A percentile compares a stretch with the other conserved stretches of the same genome.
Conservation (phyloP, 1,140 invertebrate species). For the Nephila pilipes region DNA sequence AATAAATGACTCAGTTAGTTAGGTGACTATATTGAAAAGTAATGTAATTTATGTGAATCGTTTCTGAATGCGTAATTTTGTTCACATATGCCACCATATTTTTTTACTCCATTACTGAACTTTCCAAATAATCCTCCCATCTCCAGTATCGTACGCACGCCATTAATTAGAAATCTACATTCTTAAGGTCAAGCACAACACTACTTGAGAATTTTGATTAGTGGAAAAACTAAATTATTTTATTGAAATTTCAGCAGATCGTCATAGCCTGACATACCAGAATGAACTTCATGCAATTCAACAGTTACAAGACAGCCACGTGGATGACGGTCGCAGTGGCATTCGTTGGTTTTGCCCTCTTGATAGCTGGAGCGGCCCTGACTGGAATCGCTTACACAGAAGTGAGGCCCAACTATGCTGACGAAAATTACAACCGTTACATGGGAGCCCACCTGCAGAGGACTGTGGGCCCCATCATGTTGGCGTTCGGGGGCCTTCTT, state of each 20-base stretch:
- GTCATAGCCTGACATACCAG: not conserved
- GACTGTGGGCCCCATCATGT: slow-evolving; percentile 78
- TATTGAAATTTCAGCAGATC: not conserved
- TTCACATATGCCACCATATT: too few relatives aligned
- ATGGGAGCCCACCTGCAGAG: slow-evolving; percentile 78
- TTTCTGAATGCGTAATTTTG: too few relatives aligned
- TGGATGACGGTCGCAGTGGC: slow-evolving; percentile 57
- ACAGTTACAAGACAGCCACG: slow-evolving; percentile 48
- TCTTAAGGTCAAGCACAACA: too few relatives aligned
- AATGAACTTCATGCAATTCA: slow-evolving; percentile 59
- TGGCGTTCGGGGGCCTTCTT: slow-evolving; percentile 74
- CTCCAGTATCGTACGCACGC: too few relatives aligned
- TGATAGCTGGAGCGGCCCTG: slow-evolving; percentile 78
- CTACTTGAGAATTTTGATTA: too few relatives aligned
- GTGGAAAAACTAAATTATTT: not conserved
- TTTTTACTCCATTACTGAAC: too few relatives aligned
- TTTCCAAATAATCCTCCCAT: too few relatives aligned
- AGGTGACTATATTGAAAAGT: too few relatives aligned
- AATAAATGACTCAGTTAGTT: too few relatives aligned
- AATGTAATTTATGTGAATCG: too few relatives aligned
- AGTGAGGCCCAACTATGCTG: slow-evolving; percentile 78
- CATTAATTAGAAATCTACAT: too few relatives aligned
- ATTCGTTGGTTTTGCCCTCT: slow-evolving; percentile 75
- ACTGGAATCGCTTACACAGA: slow-evolving; percentile 79
- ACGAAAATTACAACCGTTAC: slow-evolving; percentile 79